Percentiles rank a stretch among this genome's conserved stretches.
Evolutionary conservation across 1,140 invertebrate genomes (phyloP).

Genomic region (Solenopsis invicta): DNA sequence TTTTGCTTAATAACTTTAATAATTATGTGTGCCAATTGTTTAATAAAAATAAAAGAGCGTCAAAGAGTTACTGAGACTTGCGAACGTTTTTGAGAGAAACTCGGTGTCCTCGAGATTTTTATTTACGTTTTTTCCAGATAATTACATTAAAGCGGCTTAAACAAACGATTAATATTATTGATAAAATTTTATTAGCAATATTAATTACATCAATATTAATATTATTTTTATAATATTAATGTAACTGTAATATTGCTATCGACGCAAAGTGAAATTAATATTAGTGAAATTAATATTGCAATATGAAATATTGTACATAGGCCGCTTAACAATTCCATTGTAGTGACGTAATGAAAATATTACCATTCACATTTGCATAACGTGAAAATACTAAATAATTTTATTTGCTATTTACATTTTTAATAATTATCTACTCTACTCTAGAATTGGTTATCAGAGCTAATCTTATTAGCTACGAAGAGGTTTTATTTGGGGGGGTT

Average conservation of each 20-base stretch:
- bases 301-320: background rate
- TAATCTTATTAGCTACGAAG: background rate
- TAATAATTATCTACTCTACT: background rate
- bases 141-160: background rate
- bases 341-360: background rate
- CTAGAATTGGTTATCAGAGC: background rate
- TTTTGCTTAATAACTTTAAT: background rate
- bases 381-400: background rate
- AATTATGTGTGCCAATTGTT: background rate
- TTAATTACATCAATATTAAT: too few relatives aligned
- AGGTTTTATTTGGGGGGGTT: conserved; percentile 18
- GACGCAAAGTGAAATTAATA: background rate
- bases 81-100: background rate
- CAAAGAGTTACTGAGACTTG: background rate
- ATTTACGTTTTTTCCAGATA: background rate
- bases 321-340: background rate
- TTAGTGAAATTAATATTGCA: background rate
- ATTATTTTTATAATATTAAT: background rate
- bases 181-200: too few relatives aligned
- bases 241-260: background rate
- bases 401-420: background rate
- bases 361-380: background rate
- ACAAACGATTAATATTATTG: background rate
- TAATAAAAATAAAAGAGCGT: too few relatives aligned
- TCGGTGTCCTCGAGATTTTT: background rate